Evolutionary conservation across 2,113 vertebrate genomes (phyloP), one percentile per base, ranked within the genome.

Genomic region (Halcyon malimbica): DNA sequence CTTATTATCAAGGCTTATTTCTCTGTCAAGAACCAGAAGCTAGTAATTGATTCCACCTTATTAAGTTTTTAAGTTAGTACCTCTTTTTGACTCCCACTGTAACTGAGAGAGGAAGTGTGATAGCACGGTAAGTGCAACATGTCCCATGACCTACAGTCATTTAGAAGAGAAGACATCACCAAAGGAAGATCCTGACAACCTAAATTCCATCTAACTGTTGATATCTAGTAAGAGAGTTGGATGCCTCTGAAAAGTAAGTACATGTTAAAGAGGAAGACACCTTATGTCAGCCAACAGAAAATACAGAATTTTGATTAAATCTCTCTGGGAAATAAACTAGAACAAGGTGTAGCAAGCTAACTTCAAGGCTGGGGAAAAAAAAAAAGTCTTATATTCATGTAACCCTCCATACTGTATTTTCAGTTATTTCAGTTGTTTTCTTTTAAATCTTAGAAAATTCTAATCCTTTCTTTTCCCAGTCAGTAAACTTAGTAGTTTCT

Each of bases 371-470:
- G 28, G 48, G 35, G 7, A 35, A 35, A 44, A 67, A 56, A 31
- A 25, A 24, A 26, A 70, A 37, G 50, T 51, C 48, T 87, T 69
- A 71, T 87, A 78, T 53, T 90, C 76, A 67, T 64, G 24, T 70
- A 85, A 69, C 9, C 33, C 50, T 71, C 86, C 25, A 29, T 37
- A 57, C 50, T 63, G 29, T 37, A 87, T 91, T 96, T 63, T 77
- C 44, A 95, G 59, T 13, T 90, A n/a, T 51, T 46, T 23, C 48
- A 50, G 48, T 24, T 23, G 48, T 51, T 93, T 94, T 91, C 54
- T 94, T 75, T 81, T 87, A 70, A 75, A 90, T 67, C 46, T 80
- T 50, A 60, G 13, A 56, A 70, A 82, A 83, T 96, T 89, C 76
- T 29, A 53, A 10, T 95, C 20, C 8, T 28, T 78, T 67, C 4